A percentile compares a stretch with the other conserved stretches of the same genome.
phyloP scores from a whole-genome alignment of 2,797 vertebrate genomes.

The Propithecus deckenii region DNA sequence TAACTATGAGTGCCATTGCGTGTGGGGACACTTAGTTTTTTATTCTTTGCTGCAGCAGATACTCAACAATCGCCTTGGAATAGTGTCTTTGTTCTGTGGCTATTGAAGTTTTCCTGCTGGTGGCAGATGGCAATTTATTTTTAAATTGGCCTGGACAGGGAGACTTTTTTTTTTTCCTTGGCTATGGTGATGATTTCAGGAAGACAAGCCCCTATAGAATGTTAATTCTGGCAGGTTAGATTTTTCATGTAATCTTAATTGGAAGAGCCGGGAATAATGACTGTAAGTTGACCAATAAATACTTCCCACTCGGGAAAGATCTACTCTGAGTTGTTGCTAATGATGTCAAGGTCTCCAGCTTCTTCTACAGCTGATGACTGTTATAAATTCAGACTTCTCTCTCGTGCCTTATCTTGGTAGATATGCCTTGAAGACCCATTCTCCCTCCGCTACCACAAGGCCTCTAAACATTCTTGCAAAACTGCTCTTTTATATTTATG shows the following conservation, averaged over 20 bases:
- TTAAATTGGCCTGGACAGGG: conserved; percentile 42
- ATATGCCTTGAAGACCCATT: conserved; percentile 33
- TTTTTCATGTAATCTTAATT: conserved; percentile 65
- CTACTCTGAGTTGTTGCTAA: conserved; percentile 24
- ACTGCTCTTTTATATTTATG: conserved; percentile 69
- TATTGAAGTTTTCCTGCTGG: neutral
- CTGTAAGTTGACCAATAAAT: conserved; percentile 54
- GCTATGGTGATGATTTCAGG: neutral
- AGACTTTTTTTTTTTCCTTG: neutral
- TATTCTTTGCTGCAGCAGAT: neutral
- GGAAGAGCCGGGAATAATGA: conserved; percentile 42
- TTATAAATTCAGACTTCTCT: conserved; percentile 37
- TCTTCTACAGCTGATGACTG: conserved; percentile 23
- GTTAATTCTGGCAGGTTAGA: conserved; percentile 51
- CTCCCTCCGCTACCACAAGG: conserved; percentile 9
- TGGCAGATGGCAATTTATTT: conserved; percentile 66
- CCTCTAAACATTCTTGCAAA: conserved; percentile 58
- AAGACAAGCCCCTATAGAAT: conserved; percentile 17
- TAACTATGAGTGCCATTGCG: neutral
- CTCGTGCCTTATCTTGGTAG: conserved; percentile 47
- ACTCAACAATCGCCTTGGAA: conserved; percentile 21
- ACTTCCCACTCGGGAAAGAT: conserved; percentile 24
- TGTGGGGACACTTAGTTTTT: neutral
- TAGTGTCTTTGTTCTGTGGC: neutral
- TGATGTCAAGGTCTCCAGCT: conserved; percentile 39